Base-by-base conservation (phyloP, 2,113 vertebrate genomes). In the Ceyx melanurus region DNA sequence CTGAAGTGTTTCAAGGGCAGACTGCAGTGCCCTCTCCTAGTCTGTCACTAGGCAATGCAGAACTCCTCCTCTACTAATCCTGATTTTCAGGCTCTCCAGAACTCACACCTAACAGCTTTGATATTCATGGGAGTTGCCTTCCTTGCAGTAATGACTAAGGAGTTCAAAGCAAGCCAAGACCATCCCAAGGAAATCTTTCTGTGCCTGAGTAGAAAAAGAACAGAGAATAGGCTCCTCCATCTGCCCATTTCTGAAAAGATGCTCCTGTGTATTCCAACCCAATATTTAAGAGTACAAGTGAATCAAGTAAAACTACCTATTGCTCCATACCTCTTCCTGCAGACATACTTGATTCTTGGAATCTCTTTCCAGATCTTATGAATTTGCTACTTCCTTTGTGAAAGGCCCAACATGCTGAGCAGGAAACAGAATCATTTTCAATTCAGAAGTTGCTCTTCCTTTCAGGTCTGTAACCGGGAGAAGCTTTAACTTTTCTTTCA, bases 21-120 rank as follows among this genome's bases (percentile, higher is more conserved):
- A 23, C 66, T 73, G 71, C 77, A 81, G 42, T 3, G 4, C 68
- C 37, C 67, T 57, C 45, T 50, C 22, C 48, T 50, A 50, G 48
- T 6, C 88, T 75, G 75, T 82, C 78, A 73, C 64, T 15, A 28
- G 17, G 68, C 74, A 89, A 57, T 68, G 89, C 87, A 50, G 54
- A 76, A 76, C 84, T 89, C 45, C 73, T 94, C 83, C 77, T 82
- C 53, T 71, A 31, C 65, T 31, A 37, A 95, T 76, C 96, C 84
- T 94, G 90, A 92, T 92, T 94, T 96, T 96, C 94, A 87, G 1
- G 94, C 79, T 95, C 62, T 68, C 42, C 16, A 22, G 91, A 94
- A 3, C 58, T 82, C 85, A 92, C 88, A 67, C 93, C 88, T 90
- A 89, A 48, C 56, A 76, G 51, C 50, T 70, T 78, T 87, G 86